Evolutionary conservation across 2,113 vertebrate genomes (phyloP).

Genomic region (Colius striatus): DNA sequence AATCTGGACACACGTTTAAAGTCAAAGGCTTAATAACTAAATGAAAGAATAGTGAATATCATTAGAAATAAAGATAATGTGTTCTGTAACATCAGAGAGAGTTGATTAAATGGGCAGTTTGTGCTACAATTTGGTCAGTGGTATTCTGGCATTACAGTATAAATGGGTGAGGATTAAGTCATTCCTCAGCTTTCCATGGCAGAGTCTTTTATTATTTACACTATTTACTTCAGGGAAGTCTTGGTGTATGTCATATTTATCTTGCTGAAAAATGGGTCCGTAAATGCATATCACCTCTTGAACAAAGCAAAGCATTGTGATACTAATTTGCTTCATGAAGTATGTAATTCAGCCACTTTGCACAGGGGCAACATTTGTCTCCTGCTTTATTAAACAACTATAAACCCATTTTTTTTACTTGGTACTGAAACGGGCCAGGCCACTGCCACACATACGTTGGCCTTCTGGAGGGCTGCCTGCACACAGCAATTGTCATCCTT

Average conservation of each 20-base stretch:
- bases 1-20: background rate
- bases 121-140: slow-evolving; percentile 75
- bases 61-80: slow-evolving; percentile 64
- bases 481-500: background rate
- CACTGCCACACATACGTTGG: background rate
- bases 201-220: slow-evolving; percentile 88
- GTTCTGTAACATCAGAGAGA: slow-evolving; percentile 68
- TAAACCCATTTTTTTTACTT: slow-evolving; percentile 87
- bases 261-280: slow-evolving; percentile 85
- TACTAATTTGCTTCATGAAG: slow-evolving; percentile 95
- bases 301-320: slow-evolving; percentile 88
- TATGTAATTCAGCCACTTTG: slow-evolving; percentile 91
- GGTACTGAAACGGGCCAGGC: slow-evolving; percentile 75
- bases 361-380: slow-evolving; percentile 88
- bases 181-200: slow-evolving; percentile 90
- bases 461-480: background rate
- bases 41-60: slow-evolving; percentile 49
- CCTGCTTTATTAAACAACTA: slow-evolving; percentile 91
- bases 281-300: slow-evolving; percentile 86
- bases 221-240: slow-evolving; percentile 87
- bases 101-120: slow-evolving; percentile 80
- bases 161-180: slow-evolving; percentile 86
- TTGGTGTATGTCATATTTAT: slow-evolving; percentile 84
- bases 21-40: slow-evolving; percentile 37
- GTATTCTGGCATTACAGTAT: slow-evolving; percentile 74